Base-by-base conservation (phyloP, 2,113 vertebrate species). In the Trinectes maculatus region DNA sequence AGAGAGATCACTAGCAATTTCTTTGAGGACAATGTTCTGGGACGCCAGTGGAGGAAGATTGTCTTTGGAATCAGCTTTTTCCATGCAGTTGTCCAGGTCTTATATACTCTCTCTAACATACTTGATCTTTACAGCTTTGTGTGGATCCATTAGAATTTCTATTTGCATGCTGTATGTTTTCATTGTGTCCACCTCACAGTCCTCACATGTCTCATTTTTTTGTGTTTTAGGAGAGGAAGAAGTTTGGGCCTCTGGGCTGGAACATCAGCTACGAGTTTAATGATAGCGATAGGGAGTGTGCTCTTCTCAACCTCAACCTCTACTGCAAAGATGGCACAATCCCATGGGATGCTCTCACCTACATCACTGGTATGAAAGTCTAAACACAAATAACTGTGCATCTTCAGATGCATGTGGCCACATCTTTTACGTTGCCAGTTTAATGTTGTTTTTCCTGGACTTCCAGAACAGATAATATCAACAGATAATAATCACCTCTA, bases 241-340 rank as follows among this genome's bases (percentile, higher is more conserved):
- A 93, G 68, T 95, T 94, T 82, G 91, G 82, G 3, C 88, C 94
- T 49, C 91, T 93, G 74, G 92, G 94, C 71, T 95, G 95, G 93
- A 96, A 93, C 85, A 96, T 94, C 58, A 89, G 90, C 67, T 95
- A 92, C 67, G 93, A 94, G 71, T 96, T 95, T 82, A 96, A 83
- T 8, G 93, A 93, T 72, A 93, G 92, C 31, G 94, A 94, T 83
- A 91, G 95, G 77, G 95, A 96, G 78, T 95, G 94, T 52, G 84
- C 93, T 53, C 90, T 95, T 29, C 83, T 95, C 58, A 94, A 94
- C 84, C 87, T 95, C 19, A 93, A 95, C 74, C 87, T 93, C 16
- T 93, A 92, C 66, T 95, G 92, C 70, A 92, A 92, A 61, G 80
- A 90, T 37, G 86, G 87, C 42, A 83, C 71, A 46, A 78, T 95